Percentiles rank a stretch among this genome's conserved stretches.
Conservation (phyloP, 2,797 vertebrate genomes). For the Ctenosaura bakeri region DNA sequence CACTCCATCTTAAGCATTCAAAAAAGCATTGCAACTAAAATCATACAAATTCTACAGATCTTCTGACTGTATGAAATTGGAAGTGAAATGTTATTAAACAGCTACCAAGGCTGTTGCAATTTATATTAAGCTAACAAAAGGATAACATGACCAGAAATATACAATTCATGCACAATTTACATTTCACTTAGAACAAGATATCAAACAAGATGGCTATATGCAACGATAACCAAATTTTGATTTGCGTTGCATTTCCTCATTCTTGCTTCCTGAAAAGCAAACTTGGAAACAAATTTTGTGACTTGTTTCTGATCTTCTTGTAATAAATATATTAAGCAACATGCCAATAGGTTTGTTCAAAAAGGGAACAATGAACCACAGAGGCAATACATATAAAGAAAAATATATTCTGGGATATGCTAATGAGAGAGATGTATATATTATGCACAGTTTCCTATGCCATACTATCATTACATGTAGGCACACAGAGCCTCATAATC, state of each 20-base stretch:
- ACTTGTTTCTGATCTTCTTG: not conserved
- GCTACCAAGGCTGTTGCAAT: not conserved
- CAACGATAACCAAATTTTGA: not conserved
- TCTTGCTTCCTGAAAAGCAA: not conserved
- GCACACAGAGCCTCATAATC: not conserved
- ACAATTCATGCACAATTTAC: not conserved
- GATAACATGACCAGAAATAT: not conserved
- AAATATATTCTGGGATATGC: not conserved
- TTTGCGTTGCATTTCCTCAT: not conserved
- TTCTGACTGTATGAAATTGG: not conserved
- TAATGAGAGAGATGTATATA: not conserved
- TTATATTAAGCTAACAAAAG: not conserved
- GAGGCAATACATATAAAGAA: not conserved
- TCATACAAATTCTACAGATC: not conserved
- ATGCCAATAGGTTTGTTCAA: not conserved
- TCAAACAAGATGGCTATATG: not conserved
- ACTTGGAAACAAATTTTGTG: not conserved
- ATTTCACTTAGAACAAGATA: not conserved
- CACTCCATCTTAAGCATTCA: not conserved
- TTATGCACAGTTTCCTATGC: not conserved
- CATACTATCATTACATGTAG: not conserved
- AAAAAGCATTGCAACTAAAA: not conserved
- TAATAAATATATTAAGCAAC: not conserved
- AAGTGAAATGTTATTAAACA: slow-evolving; percentile 2
- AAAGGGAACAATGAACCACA: not conserved